phyloP scores from a whole-genome alignment of 2,797 vertebrate genomes.

The Melanotaenia parkinsoni region DNA sequence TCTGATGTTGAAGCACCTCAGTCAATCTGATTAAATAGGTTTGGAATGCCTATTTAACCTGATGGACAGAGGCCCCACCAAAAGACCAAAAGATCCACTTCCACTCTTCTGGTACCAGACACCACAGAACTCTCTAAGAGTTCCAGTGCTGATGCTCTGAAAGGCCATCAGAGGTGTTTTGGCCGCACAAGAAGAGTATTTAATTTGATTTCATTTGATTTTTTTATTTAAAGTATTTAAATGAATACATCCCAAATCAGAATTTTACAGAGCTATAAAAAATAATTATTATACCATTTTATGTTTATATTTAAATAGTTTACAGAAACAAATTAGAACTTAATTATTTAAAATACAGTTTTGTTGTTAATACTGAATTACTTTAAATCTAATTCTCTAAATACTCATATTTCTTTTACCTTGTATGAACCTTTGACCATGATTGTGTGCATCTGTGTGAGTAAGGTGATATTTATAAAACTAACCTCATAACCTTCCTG shows the following conservation, averaged over 20 bases:
- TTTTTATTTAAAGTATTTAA: too few species aligned
- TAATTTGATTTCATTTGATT: too few species aligned
- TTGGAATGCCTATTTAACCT: too few species aligned
- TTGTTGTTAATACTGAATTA: background rate
- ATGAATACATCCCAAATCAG: background rate
- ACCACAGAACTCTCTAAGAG: too few species aligned
- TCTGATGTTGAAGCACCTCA: too few species aligned
- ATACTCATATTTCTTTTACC: background rate
- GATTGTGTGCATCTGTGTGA: constrained; percentile 1
- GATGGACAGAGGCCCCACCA: too few species aligned
- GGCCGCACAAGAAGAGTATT: too few species aligned
- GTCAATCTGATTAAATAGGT: too few species aligned
- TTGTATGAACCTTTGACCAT: background rate
- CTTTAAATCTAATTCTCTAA: background rate
- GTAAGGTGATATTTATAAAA: constrained; percentile 26
- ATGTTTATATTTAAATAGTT: background rate
- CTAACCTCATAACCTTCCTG: constrained; percentile 15
- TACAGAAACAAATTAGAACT: background rate
- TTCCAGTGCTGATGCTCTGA: too few species aligned
- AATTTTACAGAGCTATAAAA: background rate
- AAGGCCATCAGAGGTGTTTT: too few species aligned
- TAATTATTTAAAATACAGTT: background rate
- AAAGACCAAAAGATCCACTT: too few species aligned
- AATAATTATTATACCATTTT: background rate
- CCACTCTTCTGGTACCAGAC: too few species aligned